A percentile compares a stretch with the other conserved stretches of the same genome.
Conservation (phyloP, 2,888 invertebrate species). For the Prostheceraeus crozeri region DNA sequence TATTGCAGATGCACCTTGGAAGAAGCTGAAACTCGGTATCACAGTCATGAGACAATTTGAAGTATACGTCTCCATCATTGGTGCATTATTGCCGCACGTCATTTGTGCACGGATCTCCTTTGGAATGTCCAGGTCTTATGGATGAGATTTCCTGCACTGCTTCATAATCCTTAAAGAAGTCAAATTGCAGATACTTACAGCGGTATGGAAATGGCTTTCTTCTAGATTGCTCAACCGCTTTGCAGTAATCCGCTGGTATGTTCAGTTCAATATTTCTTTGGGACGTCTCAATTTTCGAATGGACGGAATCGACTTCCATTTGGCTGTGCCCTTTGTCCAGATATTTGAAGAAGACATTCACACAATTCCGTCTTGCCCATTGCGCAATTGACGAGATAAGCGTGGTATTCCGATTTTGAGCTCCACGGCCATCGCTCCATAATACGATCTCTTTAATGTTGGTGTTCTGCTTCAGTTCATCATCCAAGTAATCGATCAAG, state of each 20-base stretch:
- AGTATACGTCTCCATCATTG: conserved; percentile 15
- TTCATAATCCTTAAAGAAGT: conserved; percentile 21
- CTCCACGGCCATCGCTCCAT: conserved; percentile 16
- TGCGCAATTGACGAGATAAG: neutral
- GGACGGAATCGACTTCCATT: conserved; percentile 15
- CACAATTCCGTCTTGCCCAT: neutral
- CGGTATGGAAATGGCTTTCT: conserved; percentile 9
- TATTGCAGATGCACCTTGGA: too few species aligned
- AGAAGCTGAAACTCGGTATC: too few species aligned
- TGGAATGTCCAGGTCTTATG: conserved; percentile 15
- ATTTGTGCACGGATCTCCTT: conserved; percentile 19
- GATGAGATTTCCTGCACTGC: conserved; percentile 21
- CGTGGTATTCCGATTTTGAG: conserved; percentile 12
- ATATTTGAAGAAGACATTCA: neutral
- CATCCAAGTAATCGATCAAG: conserved; percentile 3
- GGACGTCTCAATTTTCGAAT: neutral
- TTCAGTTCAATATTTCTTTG: neutral
- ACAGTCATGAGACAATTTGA: too few species aligned
- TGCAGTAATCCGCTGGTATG: neutral
- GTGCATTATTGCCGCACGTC: conserved; percentile 20
- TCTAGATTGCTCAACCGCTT: neutral
- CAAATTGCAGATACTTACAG: conserved; percentile 16
- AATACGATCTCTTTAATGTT: neutral
- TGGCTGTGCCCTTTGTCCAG: conserved; percentile 12
- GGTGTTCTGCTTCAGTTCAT: neutral